Evolutionary conservation across 2,113 vertebrate genomes (phyloP), one percentile per base, ranked within the genome.

Genomic region (Lota lota): DNA sequence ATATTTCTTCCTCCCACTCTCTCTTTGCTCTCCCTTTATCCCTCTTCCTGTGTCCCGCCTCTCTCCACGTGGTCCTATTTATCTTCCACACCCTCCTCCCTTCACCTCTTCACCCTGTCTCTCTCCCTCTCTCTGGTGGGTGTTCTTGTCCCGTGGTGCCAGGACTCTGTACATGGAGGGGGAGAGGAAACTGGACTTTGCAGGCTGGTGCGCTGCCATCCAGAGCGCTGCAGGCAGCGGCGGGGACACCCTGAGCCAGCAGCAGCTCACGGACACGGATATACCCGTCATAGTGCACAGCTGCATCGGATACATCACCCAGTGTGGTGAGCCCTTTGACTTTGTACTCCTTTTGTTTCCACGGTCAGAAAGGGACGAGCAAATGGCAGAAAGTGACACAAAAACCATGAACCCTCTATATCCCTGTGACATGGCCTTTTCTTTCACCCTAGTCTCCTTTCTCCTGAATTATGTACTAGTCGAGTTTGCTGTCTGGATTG

Each of bases 161-260:
- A 97, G 96, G 87, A 97, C 94, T 0, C 76, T 98, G 66, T 99
- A 97, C 88, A 93, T 99, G 17, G 94, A 96, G 68, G 94, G 93
- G 0, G 94, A 96, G 75, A 87, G 95, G 84, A 94, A 94, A 69
- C 81, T 99, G 85, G 95, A 96, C 76, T 99, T 98, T 77, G 66
- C 81, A 0, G 93, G 94, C 59, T 98, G 97, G 97, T 89, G 92
- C 8, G 78, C 63, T 0, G 93, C 94, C 65, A 96, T 98, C 72
- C 93, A 95, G 90, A 92, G 86, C 61, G 96, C 96, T 0, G 94
- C 95, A 0, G 89, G 93, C 54, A 93, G 95, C 64, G 89, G 92
- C 0, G 96, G 96, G 10, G 93, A 95, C 90, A 95, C 92, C 0
- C 80, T 99, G 81, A 92, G 92, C 0, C 93, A 95, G 76, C 96